Conservation (phyloP, 2,113 vertebrate species). For the Leucopsar rothschildi region DNA sequence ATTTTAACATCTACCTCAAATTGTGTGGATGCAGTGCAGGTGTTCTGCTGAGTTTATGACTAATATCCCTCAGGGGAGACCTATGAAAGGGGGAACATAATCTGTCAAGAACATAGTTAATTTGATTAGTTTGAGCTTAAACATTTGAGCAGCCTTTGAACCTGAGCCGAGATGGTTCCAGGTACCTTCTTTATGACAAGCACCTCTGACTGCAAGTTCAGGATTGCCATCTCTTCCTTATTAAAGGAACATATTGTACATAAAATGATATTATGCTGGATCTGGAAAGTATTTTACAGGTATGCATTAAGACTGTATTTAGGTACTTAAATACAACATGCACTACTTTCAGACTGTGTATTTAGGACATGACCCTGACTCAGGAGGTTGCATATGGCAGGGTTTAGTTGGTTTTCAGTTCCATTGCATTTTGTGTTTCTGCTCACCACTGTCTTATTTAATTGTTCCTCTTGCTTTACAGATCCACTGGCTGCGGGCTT, state of each 20-base stretch:
- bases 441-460: not conserved
- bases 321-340: not conserved
- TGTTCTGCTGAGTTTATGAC: not conserved
- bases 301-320: not conserved
- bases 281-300: not conserved
- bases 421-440: not conserved
- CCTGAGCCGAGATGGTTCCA: not conserved
- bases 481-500: not conserved
- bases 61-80: not conserved
- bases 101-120: slow-evolving; percentile 2
- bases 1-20: slow-evolving; percentile 21
- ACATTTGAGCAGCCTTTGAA: slow-evolving; percentile 28
- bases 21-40: not conserved
- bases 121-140: slow-evolving; percentile 18
- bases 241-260: not conserved
- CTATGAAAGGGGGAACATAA: not conserved
- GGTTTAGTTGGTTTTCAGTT: not conserved
- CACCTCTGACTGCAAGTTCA: not conserved
- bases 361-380: not conserved
- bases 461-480: not conserved
- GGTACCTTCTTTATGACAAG: not conserved
- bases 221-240: not conserved
- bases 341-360: not conserved
- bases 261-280: not conserved
- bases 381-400: not conserved